Evolutionary conservation across 2,888 invertebrate genomes (phyloP).

Genomic region (Drosophila melanosoma): DNA sequence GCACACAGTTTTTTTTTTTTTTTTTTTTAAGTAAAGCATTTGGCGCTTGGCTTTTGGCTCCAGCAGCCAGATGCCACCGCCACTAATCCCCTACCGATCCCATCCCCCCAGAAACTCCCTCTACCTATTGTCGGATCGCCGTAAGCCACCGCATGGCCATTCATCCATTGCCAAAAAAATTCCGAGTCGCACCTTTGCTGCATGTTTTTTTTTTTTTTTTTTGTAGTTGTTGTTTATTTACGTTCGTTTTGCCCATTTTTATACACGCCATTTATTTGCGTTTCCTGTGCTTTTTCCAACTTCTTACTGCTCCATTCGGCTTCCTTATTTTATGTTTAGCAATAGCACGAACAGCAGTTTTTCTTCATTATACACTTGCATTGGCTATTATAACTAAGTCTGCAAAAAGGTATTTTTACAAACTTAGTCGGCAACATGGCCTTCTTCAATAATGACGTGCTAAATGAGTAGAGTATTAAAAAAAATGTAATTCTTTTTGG

Average conservation of each 20-base stretch:
- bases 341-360: constrained; percentile 24
- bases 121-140: too few relatives aligned
- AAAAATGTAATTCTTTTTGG: not conserved
- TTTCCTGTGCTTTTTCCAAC: constrained; percentile 13
- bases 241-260: constrained; percentile 68
- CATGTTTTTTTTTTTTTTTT: constrained; percentile 27
- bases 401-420: not conserved
- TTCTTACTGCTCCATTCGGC: constrained; percentile 15
- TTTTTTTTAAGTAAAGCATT: constrained; percentile 29
- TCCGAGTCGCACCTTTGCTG: constrained; percentile 47
- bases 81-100: not conserved
- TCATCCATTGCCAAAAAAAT: constrained; percentile 48
- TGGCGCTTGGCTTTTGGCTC: constrained; percentile 50
- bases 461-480: not conserved
- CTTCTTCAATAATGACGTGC: not conserved
- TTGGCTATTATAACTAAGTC: constrained; percentile 1
- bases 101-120: too few relatives aligned
- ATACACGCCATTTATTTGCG: constrained; percentile 74
- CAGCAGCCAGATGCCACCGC: not conserved
- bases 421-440: not conserved
- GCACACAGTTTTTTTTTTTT: constrained; percentile 59
- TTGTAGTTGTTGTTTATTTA: constrained; percentile 60
- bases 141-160: constrained; percentile 29
- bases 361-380: constrained; percentile 34
- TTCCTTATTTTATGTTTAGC: constrained; percentile 42